Base-by-base conservation (phyloP, 2,113 vertebrate genomes). In the Toxostoma redivivum region DNA sequence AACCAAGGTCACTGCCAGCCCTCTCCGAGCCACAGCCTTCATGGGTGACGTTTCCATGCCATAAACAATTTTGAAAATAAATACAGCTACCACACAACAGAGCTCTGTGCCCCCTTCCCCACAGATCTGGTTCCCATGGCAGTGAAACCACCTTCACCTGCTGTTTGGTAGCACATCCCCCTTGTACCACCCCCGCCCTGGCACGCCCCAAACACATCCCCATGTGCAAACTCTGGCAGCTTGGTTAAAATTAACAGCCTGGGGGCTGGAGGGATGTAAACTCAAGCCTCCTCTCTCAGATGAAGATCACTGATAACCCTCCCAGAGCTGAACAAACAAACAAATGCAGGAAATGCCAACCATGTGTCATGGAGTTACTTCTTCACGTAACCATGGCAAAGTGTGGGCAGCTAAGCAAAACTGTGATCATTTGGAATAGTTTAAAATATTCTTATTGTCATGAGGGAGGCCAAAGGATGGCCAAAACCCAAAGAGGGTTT, bases 351-450 rank as follows among this genome's bases (percentile, higher is more conserved):
- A 98, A 98, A 98, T 97, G 96, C 94, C 97, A 97, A 3, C 96
- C 95, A 88, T 98, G 97, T 97, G 97, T 97, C 97, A 95, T 38
- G 47, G 95, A 97, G 92, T 96, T 97, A 79, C 86, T 86, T 96
- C 92, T 88, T 94, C 88, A 86, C 10, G 93, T 97, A 96, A 96
- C 92, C 93, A 95, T 96, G 80, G 94, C 72, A 86, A 96, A 95
- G 21, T 3, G 86, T 93, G 81, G 92, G 95, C 92, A 94, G 85
- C 22, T 45, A 7, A 90, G 44, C 10, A 35, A 44, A 96, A 56
- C 42, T 11, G 35, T 58, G 58, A 82, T 51, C 0, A 3, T 83
- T 88, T 47, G 48, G 33, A 85, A 72, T 24, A 21, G 71, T 61
- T 94, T 86, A 62, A 94, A 95, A 84, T 88, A 81, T 38, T 38